Evolutionary conservation across 2,888 invertebrate species (phyloP).

Genomic region (Dastarcus helophoroides): DNA sequence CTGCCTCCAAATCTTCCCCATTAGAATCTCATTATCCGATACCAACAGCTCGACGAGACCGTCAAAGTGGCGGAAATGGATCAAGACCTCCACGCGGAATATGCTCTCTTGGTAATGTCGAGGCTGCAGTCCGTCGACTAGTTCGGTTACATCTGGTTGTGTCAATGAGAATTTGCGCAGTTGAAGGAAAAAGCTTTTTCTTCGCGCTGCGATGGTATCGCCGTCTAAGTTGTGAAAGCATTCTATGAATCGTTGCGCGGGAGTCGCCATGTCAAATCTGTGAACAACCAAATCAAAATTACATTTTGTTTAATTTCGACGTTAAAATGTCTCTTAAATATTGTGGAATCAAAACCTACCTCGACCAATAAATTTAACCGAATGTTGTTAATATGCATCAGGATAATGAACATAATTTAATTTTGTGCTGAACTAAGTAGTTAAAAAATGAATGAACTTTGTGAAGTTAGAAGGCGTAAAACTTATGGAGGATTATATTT

Average conservation of each 20-base stretch:
- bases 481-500: no score
- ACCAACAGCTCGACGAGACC: conserved; percentile 17
- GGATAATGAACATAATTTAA: no score
- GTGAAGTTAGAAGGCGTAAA: no score
- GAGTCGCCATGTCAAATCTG: conserved; percentile 5
- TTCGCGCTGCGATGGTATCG: conserved; percentile 8
- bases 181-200: conserved; percentile 8
- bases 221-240: conserved; percentile 10
- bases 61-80: conserved; percentile 16
- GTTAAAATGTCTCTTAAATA: no score
- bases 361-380: no score
- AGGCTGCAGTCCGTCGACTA: conserved; percentile 13
- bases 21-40: conserved; percentile 19
- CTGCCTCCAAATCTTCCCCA: conserved; percentile 20
- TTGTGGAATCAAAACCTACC: no score
- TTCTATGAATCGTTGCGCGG: conserved; percentile 2
- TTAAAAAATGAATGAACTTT: no score
- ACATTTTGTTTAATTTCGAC: no score
- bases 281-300: no score
- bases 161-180: conserved; percentile 6
- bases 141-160: conserved; percentile 2
- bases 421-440: no score
- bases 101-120: conserved; percentile 19
- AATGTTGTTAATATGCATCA: no score
- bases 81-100: conserved; percentile 19